These are phyloP conservation scores for Ophthalmolycus amberensis DNA, from an alignment of 2,113 vertebrate genomes.

Conservation along the genomic window DNA sequence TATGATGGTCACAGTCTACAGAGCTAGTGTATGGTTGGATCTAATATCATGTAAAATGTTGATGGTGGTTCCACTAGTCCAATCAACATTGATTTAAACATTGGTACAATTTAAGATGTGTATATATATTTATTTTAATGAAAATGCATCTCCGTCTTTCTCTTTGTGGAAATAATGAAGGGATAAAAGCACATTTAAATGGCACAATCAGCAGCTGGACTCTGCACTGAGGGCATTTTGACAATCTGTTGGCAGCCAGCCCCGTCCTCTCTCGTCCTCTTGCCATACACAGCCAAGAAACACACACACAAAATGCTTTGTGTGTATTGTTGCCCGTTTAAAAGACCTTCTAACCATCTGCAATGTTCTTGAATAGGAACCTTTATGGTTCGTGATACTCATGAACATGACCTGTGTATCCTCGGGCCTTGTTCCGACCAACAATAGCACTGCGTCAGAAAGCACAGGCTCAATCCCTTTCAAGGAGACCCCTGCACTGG, in stretches of 20 bases:
- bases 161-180: background rate
- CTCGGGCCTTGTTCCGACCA: conserved; percentile 29
- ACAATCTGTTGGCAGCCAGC: conserved; percentile 52
- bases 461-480: conserved; percentile 2
- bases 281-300: conserved; percentile 22
- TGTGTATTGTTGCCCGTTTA: conserved; percentile 19
- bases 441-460: conserved; percentile 24
- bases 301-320: background rate
- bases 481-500: background rate
- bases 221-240: conserved; percentile 41
- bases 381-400: conserved; percentile 33
- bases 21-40: background rate
- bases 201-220: conserved; percentile 52
- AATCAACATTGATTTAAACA: background rate
- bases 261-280: conserved; percentile 26
- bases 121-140: conserved; percentile 9
- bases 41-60: background rate
- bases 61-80: background rate
- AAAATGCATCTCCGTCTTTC: background rate
- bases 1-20: conserved; percentile 8
- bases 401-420: conserved; percentile 24
- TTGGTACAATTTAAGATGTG: conserved; percentile 5
- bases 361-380: conserved; percentile 43
- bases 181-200: conserved; percentile 32
- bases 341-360: conserved; percentile 56